Evolutionary conservation across 2,113 vertebrate species (phyloP), one percentile per base, ranked within the genome.

Genomic region (Leucopsar rothschildi): DNA sequence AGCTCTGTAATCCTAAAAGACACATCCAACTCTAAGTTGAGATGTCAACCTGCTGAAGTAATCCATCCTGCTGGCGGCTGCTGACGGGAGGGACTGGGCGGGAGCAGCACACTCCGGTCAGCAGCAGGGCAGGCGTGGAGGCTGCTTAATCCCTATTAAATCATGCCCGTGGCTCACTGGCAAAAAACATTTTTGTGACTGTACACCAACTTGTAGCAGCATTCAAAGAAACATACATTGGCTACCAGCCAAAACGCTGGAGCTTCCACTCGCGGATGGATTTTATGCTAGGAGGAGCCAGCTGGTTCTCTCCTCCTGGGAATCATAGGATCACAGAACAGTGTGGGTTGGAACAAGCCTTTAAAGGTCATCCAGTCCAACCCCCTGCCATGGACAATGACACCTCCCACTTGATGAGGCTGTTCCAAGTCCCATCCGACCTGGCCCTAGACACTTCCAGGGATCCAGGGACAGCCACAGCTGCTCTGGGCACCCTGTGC

Each of bases 371-470:
- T 7, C 7, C 1, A 8, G 5, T 33, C 15, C 42, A 27, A 8
- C 0, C 5, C 11, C 21, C 3, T 69, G 21, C 16, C 3, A 6
- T 0, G 0, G 2, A 21, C 59, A 86, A 7, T 4, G 29, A 44
- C 44, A 50, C 5, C 55, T 45, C 0, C 31, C 20, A 17, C 64
- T 44, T 1, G 0, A 13, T 3, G 20, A 88, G 31, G 4, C 1
- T 42, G 20, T 2, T 64, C 40, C 33, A 14, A 87, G 61, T 0
- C 19, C 5, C 0, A 0, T 68, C 53, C 70, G 72, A 0, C n/a
- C 59, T 47, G n/a, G 2, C 35, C 47, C 20, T 2, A 35, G 15
- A 1, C 16, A 47, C 15, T 27, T 0, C 22, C 75, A 88, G 52
- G 28, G 35, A 69, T 57, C 6, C 68, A 83, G 72, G 49, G 42